Conservation (phyloP, 2,797 vertebrate genomes). For the Sebastes variabilis region DNA sequence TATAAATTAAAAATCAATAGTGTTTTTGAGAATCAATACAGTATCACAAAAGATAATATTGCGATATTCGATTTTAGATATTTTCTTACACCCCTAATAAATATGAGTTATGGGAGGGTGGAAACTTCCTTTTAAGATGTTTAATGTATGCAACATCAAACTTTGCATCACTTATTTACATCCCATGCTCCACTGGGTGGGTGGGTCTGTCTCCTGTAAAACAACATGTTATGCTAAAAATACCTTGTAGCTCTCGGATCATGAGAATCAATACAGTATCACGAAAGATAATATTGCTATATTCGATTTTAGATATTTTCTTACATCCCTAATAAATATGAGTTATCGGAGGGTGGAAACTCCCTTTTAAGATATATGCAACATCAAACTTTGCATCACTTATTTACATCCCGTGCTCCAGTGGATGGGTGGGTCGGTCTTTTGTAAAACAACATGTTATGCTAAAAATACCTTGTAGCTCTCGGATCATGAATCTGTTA, state of each 20-base stretch:
- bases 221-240: slow-evolving; percentile 67
- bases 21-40: too few relatives aligned
- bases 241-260: slow-evolving; percentile 52
- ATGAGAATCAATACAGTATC: not conserved
- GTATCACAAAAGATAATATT: too few relatives aligned
- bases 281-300: too few relatives aligned
- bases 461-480: slow-evolving; percentile 60
- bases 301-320: too few relatives aligned
- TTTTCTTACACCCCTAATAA: too few relatives aligned
- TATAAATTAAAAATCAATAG: too few relatives aligned
- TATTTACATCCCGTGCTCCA: not conserved
- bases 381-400: not conserved
- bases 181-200: not conserved
- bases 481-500: slow-evolving; percentile 56
- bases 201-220: not conserved
- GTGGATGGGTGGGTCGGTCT: not conserved
- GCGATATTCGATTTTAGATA: too few relatives aligned
- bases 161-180: not conserved
- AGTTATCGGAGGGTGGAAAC: too few relatives aligned
- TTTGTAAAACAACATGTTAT: slow-evolving; percentile 56
- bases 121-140: not conserved
- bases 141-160: not conserved
- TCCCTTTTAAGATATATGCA: not conserved
- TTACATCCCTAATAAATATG: too few relatives aligned
- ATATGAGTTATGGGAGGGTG: too few relatives aligned